Conservation (phyloP, 2,113 vertebrate genomes). For the Pteropus alecto region DNA sequence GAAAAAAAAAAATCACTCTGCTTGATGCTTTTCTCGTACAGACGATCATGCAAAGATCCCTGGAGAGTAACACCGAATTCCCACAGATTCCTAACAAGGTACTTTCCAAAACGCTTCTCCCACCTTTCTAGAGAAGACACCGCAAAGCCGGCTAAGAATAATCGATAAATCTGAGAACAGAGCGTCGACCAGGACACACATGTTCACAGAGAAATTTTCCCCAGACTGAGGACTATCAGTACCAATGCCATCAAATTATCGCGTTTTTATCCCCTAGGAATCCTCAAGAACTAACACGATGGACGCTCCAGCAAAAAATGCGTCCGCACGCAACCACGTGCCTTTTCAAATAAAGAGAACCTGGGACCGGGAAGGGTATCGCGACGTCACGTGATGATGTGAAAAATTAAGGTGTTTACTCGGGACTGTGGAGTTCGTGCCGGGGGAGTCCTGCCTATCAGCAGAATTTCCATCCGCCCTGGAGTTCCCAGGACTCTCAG, state of each 20-base stretch:
- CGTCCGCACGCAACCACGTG: accelerated
- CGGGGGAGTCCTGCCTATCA: neutral
- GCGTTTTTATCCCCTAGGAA: neutral
- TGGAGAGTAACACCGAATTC: neutral
- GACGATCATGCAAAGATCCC: neutral
- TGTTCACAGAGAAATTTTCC: neutral
- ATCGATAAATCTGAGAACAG: neutral
- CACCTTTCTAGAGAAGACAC: too few relatives aligned
- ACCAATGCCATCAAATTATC: neutral
- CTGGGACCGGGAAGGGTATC: neutral
- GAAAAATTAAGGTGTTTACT: neutral
- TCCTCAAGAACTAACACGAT: neutral
- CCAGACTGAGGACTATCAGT: neutral
- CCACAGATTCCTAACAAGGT: neutral
- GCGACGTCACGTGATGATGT: accelerated
- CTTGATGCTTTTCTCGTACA: neutral
- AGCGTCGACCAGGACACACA: neutral
- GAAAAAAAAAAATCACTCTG: neutral
- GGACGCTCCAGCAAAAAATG: neutral
- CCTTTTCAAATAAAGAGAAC: neutral
- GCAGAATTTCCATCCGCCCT: neutral
- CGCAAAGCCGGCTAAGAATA: neutral
- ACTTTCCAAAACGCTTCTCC: neutral
- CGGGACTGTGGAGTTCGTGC: neutral
- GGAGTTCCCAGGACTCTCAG: too few relatives aligned